Evolutionary conservation across 2,113 vertebrate genomes (phyloP).

Genomic region (Lycaon pictus): DNA sequence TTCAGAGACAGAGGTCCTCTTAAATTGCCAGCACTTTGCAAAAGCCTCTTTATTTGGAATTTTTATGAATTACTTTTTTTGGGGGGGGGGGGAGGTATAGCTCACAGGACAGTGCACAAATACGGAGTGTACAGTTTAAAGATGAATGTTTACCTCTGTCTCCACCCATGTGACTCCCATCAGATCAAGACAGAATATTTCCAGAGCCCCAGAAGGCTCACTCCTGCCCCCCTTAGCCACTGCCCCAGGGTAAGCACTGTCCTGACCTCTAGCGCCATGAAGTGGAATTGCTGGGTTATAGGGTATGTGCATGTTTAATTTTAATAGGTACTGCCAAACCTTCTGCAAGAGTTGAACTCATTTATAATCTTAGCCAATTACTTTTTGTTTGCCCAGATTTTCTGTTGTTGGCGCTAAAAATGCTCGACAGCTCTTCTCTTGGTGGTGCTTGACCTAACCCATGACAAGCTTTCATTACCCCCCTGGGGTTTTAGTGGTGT

Average conservation of each 20-base stretch:
- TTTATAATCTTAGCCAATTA: constrained; percentile 53
- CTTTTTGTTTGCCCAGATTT: constrained; percentile 50
- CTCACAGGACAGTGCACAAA: background rate
- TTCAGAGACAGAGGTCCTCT: background rate
- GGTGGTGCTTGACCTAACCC: constrained; percentile 53
- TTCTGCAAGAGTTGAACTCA: constrained; percentile 44
- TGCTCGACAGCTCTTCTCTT: constrained; percentile 27
- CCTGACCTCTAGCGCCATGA: constrained; percentile 68
- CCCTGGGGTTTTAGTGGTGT: constrained; percentile 29
- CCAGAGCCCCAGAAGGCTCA: background rate
- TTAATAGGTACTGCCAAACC: constrained; percentile 21
- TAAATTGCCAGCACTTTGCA: constrained; percentile 22
- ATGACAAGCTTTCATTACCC: constrained; percentile 61
- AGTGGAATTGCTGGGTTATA: constrained; percentile 57
- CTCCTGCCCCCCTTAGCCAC: background rate
- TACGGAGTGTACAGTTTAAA: background rate
- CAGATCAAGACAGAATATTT: constrained; percentile 32
- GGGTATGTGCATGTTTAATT: background rate
- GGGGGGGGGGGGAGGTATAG: background rate
- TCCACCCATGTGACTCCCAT: background rate
- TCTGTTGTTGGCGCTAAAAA: constrained; percentile 42
- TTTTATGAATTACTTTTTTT: constrained; percentile 30
- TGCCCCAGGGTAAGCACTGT: constrained; percentile 49
- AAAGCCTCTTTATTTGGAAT: constrained; percentile 21
- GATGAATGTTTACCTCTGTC: background rate